Percentiles rank a stretch among this genome's conserved stretches.
Evolutionary conservation across 2,888 invertebrate species (phyloP).

Genomic region (Hemicrepidius hirtus): DNA sequence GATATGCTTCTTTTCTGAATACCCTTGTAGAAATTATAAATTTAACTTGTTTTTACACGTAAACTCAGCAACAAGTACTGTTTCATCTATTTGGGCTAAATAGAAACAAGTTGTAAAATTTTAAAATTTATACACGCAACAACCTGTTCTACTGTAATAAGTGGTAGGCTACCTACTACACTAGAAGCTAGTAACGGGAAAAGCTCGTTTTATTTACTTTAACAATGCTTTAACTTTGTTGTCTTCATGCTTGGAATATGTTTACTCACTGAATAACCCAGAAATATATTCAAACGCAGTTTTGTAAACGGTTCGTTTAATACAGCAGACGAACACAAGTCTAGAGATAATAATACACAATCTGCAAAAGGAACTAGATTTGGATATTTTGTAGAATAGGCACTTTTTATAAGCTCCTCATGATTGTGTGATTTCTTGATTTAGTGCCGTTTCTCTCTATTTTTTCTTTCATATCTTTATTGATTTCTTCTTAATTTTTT

Average conservation of each 20-base stretch:
- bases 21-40: too few species aligned
- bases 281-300: constrained; percentile 9
- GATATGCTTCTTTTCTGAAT: too few species aligned
- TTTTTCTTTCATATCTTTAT: too few species aligned
- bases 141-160: background rate
- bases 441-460: too few species aligned
- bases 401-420: background rate
- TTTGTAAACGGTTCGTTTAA: constrained; percentile 6
- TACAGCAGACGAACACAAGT: too few species aligned
- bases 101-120: background rate
- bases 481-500: too few species aligned
- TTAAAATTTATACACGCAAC: background rate
- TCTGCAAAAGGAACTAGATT: background rate
- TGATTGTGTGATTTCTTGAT: background rate
- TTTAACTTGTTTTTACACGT: too few species aligned
- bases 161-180: too few species aligned
- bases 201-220: constrained; percentile 7
- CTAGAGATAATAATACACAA: background rate
- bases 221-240: background rate
- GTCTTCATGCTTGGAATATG: constrained; percentile 27
- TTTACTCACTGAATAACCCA: constrained; percentile 30
- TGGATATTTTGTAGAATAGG: background rate
- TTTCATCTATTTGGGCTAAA: too few species aligned
- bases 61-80: too few species aligned
- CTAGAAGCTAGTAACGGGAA: constrained; percentile 15